Conservation (phyloP, 2,113 vertebrate species). For the Junco hyemalis region DNA sequence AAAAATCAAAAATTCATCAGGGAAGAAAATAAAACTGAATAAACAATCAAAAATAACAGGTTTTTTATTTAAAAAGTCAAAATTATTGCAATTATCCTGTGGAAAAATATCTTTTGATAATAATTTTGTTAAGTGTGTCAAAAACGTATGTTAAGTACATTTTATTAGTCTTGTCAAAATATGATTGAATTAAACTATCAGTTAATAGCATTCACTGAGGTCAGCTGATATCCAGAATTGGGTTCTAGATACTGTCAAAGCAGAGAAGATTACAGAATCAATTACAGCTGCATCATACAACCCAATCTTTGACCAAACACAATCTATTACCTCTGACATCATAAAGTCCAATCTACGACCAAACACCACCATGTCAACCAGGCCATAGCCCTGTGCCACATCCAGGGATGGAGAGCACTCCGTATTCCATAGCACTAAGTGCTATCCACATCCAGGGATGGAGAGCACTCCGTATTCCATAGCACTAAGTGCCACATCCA, state of each 20-base stretch:
- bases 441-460: not conserved
- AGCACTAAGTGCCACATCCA: not conserved
- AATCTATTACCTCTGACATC: not conserved
- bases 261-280: not conserved
- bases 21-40: not conserved
- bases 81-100: not conserved
- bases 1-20: not conserved
- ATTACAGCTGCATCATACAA: not conserved
- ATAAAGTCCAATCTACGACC: not conserved
- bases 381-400: not conserved
- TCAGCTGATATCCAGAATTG: not conserved
- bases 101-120: not conserved
- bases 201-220: not conserved
- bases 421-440: no score
- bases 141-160: not conserved
- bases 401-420: not conserved
- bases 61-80: not conserved
- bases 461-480: not conserved
- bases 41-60: accelerated
- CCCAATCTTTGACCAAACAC: not conserved
- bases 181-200: not conserved
- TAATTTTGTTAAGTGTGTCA: not conserved
- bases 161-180: not conserved
- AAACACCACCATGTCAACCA: not conserved
- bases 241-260: not conserved